Evolutionary conservation across 2,888 invertebrate species (phyloP), one percentile per base, ranked within the genome.

Genomic region (Quadroppia sp.): DNA sequence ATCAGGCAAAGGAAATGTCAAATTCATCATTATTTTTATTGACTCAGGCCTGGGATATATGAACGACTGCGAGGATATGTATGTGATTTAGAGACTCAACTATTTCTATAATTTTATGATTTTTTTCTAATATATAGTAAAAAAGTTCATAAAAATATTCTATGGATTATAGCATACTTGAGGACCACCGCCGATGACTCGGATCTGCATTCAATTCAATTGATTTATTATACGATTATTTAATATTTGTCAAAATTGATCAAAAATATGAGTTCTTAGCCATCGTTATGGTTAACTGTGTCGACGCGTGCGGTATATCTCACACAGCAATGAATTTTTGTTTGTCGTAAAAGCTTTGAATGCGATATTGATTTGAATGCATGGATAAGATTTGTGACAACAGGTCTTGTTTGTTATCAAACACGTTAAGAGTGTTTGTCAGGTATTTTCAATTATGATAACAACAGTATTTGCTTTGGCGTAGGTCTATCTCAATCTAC

Each of bases 1-100:
- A 69, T 69, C 69, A 69, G 40, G 42, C 40, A 69, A 69, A 69
- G 69, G 69, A 69, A 69, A 69, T 69, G 69, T 45, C 69, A 69
- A 42, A 56, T 56, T 69, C 25, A 42, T 69, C 69, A 69, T 69
- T 28, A 56, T 64, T 64, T 69, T 69, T 69, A 69, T 69, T 69
- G 42, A 69, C 69, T 40, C 23, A 64, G 9, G 15, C 36, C 23
- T 6, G 28, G 30, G 9, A 30, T 28, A 15, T 28, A 17, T 30
- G 56, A 17, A 30, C 20, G n/a, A 23, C 11, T 56, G 56, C 15
- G n/a, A 13, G 56, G 13, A 28, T 28, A 56, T 53, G 53, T 53
- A 23, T 23, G 53, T 53, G 53, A 53, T 9, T 53, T 9, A 20
- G 53, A 13, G 2, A 25, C 17, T 53, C 23, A 53, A 20, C 53